These are phyloP conservation scores for Manis crassicaudata DNA, from an alignment of 2,797 vertebrate species.

Conservation along the genomic window DNA sequence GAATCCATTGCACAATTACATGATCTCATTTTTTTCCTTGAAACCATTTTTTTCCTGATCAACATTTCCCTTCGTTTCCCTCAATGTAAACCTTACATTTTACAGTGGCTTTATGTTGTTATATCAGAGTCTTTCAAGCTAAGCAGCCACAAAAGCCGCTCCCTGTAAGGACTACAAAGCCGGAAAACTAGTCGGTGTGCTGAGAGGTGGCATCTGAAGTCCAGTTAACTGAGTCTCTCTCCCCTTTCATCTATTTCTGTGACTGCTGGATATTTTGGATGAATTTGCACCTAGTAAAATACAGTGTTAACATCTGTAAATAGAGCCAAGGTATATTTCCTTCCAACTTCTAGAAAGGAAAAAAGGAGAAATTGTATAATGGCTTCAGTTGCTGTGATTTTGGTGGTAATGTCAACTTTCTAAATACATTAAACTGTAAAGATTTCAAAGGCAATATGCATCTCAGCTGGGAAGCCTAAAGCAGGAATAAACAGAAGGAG, in stretches of 20 bases:
- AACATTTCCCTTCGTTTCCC: neutral
- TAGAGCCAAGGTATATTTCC: neutral
- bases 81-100: neutral
- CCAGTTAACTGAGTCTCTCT: neutral
- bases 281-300: neutral
- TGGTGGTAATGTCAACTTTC: neutral
- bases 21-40: neutral
- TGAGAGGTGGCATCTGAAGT: neutral
- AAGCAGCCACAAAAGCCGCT: neutral
- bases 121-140: neutral
- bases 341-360: neutral
- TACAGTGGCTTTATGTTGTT: neutral
- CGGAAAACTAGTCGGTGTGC: neutral
- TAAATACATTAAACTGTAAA: constrained; percentile 23
- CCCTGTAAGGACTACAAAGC: neutral
- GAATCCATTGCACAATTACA: neutral
- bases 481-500: constrained; percentile 68
- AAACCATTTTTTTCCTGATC: neutral
- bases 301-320: neutral
- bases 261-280: neutral
- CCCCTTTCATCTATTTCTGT: neutral
- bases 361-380: neutral
- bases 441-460: neutral
- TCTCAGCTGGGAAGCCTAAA: constrained; percentile 52
- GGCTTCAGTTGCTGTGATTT: neutral